phyloP scores from a whole-genome alignment of 2,113 vertebrate genomes.

The Engraulis encrasicolus region DNA sequence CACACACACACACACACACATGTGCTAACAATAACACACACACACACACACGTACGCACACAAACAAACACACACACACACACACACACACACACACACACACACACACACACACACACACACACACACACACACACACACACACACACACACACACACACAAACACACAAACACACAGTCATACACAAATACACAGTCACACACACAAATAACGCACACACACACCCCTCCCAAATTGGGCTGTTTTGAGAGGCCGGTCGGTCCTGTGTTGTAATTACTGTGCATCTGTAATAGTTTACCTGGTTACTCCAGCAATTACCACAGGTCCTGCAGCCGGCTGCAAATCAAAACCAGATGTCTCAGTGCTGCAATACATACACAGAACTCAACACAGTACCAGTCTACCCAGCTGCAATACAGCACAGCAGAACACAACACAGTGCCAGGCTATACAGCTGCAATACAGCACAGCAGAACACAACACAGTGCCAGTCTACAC shows the following conservation, averaged over 20 bases:
- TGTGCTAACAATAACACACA: background rate
- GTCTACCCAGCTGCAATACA: slow-evolving; percentile 39
- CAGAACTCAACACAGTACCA: too few species aligned
- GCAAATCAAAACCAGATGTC: slow-evolving; percentile 70
- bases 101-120: background rate
- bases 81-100: background rate
- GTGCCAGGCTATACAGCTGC: too few species aligned
- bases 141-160: background rate
- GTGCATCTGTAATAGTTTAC: slow-evolving; percentile 76
- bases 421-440: too few species aligned
- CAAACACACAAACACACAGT: background rate
- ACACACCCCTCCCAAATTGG: slow-evolving; percentile 52
- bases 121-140: background rate
- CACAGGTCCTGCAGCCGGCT: slow-evolving; percentile 59
- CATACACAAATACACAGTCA: background rate
- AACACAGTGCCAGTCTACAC: too few species aligned
- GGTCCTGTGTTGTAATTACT: slow-evolving; percentile 64
- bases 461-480: too few species aligned
- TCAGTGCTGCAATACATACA: slow-evolving; percentile 54
- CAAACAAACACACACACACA: background rate
- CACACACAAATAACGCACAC: background rate
- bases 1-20: background rate
- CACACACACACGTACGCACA: background rate
- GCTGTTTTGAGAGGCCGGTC: slow-evolving; percentile 63
- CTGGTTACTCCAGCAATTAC: slow-evolving; percentile 69